Base-by-base conservation (phyloP, 2,888 invertebrate species). In the Neoitamus cyanurus region DNA sequence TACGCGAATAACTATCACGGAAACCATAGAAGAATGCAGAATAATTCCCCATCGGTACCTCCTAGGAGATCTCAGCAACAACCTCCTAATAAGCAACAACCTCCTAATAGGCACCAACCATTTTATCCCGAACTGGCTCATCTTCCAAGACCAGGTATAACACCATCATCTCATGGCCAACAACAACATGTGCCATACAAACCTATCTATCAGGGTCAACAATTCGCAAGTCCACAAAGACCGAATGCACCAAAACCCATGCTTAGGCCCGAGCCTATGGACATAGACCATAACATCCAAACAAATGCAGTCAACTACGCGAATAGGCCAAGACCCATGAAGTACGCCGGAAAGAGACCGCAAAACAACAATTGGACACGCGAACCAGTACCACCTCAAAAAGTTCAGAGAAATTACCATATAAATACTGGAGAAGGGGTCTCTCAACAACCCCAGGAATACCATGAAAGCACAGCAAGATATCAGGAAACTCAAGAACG, bases 111-210 rank as follows among this genome's bases (percentile, higher is more conserved):
- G 13, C 37, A 13, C 13, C 37, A 37, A 13, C 3, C 78, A 15
- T 80, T 80, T 80, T 83, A 83, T 20, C 46, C 85, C 13, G 77
- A 78, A 30, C 20, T 85, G 13, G 30, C 34, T 13, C 25, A 77
- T 28, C n/a, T 83, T 11, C 82, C 80, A 15, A 77, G 83, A 20
- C 83, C 83, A 37, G 69, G 20, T 69, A 68, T 80, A 30, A 80
- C 46, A 13, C 37, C 73, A 42, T n/a, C n/a, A n/a, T n/a, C n/a
- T n/a, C n/a, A 34, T n/a, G 15, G 42, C 72, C 34, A 30, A 25
- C 78, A 80, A 77, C 46, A 77, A 4, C 4, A 13, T 28, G 20
- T n/a, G n/a, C n/a, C n/a, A n/a, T n/a, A 28, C 36, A 28, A 34
- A 48, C 48, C 78, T 9, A 31, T 28, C 31, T 20, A 77, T 13